Evolutionary conservation across 2,113 vertebrate species (phyloP), one percentile per base, ranked within the genome.

Genomic region (Orthonyx spaldingii): DNA sequence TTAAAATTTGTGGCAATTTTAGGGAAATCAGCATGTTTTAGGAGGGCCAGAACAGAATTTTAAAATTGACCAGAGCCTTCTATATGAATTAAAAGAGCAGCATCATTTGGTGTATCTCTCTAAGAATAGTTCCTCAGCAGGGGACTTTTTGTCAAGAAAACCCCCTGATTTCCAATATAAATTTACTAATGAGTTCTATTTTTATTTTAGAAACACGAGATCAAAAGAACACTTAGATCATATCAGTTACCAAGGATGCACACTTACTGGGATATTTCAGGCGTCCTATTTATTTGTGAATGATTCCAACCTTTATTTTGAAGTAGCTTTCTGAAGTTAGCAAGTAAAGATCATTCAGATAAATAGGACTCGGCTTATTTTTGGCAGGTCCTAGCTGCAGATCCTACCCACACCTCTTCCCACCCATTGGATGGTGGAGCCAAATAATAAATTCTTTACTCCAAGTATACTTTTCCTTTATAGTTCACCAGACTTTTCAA

Each of bases 331-430:
- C 76, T 96, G 92, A 94, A 97, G 56, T 84, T 71, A 91, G 66
- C 59, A 79, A 88, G 80, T 84, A 52, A 82, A 95, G 88, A 94
- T 97, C 84, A 76, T 64, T 94, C 69, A 60, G 86, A 90, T 95
- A 95, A 93, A 82, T 72, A 92, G 84, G 90, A 69, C 76, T 96
- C 93, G 90, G 86, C 92, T 89, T 95, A 70, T 86, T 94, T 96
- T 95, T 96, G 92, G 88, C 80, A 92, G 26, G 30, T 88, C n/a
- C 69, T 87, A 53, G 61, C 63, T 78, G 50, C 60, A 74, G 46
- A 70, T 74, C 33, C 0, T 81, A 85, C 64, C 88, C 56, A 50
- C 64, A 89, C 33, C 47, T 91, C 57, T 70, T 87, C 46, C 74
- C 56, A 37, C 68, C 68, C 59, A 42, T 37, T 90, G 53, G 32